Percentiles rank a stretch among this genome's conserved stretches.
Evolutionary conservation across 1,140 invertebrate genomes (phyloP).

Genomic region (Leguminivora glycinivorella): DNA sequence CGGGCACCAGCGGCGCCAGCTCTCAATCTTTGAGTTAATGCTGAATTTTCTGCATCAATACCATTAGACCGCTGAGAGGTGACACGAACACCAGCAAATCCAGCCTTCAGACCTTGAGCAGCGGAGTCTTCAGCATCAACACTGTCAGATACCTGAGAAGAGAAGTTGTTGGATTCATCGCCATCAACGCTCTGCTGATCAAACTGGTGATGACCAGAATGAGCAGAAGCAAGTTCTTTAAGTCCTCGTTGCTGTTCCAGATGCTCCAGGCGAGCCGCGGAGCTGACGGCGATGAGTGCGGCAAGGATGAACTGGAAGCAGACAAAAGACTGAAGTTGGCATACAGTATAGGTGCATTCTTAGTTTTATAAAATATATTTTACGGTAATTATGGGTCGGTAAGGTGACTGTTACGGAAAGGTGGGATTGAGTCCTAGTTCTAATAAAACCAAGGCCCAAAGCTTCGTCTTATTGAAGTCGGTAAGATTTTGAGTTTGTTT

Average conservation of each 20-base stretch:
- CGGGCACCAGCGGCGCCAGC: no score
- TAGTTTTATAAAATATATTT: no score
- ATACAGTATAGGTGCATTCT: no score
- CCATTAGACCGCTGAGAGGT: no score
- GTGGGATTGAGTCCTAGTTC: constrained; percentile 5
- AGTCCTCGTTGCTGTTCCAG: constrained; percentile 46
- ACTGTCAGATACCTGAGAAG: constrained; percentile 32
- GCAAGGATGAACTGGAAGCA: constrained; percentile 56
- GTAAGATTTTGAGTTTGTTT: no score
- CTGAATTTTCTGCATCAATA: no score
- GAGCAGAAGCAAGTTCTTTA: constrained; percentile 5
- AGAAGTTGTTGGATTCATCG: constrained; percentile 32
- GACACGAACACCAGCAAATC: no score
- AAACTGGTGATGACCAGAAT: neutral
- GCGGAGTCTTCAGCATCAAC: constrained; percentile 35
- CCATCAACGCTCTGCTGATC: neutral
- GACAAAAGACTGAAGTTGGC: no score
- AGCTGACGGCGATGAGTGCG: constrained; percentile 55
- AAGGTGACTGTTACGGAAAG: constrained; percentile 1
- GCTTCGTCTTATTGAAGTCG: no score
- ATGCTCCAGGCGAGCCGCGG: constrained; percentile 62
- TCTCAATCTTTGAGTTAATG: no score
- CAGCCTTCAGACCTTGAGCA: constrained; percentile 15
- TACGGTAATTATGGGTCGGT: no score
- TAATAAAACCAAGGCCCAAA: constrained; percentile 20